Evolutionary conservation across 2,113 vertebrate genomes (phyloP), one percentile per base, ranked within the genome.

Genomic region (Macquaria australasica): DNA sequence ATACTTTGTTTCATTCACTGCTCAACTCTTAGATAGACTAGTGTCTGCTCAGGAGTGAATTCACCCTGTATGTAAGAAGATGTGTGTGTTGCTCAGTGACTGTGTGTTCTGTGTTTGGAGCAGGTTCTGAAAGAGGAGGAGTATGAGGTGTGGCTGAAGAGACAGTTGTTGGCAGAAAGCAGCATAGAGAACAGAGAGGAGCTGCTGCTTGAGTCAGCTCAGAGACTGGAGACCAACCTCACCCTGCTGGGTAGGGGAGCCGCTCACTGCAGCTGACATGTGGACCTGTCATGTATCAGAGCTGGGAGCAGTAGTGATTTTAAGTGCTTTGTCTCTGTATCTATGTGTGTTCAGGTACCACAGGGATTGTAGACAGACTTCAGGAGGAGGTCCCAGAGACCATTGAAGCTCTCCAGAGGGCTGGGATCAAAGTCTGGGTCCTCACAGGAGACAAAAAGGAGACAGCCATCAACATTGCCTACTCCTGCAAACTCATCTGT

Each of bases 401-500:
- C 0, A 97, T 99, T 71, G 96, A 97, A 77, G 96, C 96, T 8
- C 95, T 99, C 37, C 97, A 97, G 81, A 95, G 83, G 87, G 98
- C 98, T 0, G 97, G 97, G 15, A 97, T 99, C 87, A 98, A 96
- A 89, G 95, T 99, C 56, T 99, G 98, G 98, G 97, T 99, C 93
- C 95, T 99, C 68, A 99, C 98, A 0, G 98, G 98, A 69, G 98
- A 99, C 92, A 99, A 99, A 87, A 97, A 96, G 81, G 98, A 99
- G 94, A 99, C 98, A 0, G 98, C 98, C 73, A 83, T 99, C 91
- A 99, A 97, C 86, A 97, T 99, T 3, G 97, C 97, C 1, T 97
- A 95, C 69, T 96, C 98, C 6, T 99, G 97, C 90, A 97, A 94
- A 80, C 96, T 99, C 0, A 94, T 99, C 14, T 89, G 96, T 34